A percentile compares a stretch with the other conserved stretches of the same genome.
Conservation (phyloP, 1,140 invertebrate species). For the Reticulitermes speratus region DNA sequence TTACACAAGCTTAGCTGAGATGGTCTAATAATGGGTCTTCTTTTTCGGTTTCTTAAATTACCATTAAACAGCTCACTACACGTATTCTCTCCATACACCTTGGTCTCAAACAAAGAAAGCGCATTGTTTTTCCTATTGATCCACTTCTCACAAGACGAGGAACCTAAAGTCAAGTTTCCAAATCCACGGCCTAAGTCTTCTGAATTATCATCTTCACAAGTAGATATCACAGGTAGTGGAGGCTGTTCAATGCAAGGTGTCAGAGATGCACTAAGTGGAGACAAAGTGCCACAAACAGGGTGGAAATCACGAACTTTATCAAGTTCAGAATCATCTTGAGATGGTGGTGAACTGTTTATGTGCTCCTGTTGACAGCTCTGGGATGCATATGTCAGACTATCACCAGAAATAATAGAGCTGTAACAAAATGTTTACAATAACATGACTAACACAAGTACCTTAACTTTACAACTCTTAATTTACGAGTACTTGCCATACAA, state of each 20-base stretch:
- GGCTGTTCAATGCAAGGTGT: not conserved
- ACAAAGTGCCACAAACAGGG: not conserved
- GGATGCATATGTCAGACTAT: not conserved
- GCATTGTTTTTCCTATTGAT: conserved; percentile 24
- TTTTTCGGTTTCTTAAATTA: not conserved
- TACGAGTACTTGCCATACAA: too few species aligned
- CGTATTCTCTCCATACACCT: conserved; percentile 10
- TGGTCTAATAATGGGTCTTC: not conserved
- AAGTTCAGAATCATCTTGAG: not conserved
- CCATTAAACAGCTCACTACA: not conserved
- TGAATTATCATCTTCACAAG: not conserved
- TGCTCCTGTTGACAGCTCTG: not conserved
- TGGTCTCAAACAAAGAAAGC: conserved; percentile 7
- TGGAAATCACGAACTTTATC: not conserved
- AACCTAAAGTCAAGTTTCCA: conserved; percentile 35
- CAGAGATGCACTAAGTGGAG: not conserved
- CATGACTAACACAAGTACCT: too few species aligned
- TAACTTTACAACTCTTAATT: too few species aligned
- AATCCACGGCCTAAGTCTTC: conserved; percentile 21
- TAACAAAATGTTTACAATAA: not conserved
- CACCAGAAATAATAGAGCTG: not conserved
- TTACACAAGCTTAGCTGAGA: conserved; percentile 39
- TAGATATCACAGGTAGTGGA: not conserved
- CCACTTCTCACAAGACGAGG: conserved; percentile 14
- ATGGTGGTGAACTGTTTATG: not conserved